phyloP scores from a whole-genome alignment of 2,113 vertebrate species.

The Ctenomys sociabilis region DNA sequence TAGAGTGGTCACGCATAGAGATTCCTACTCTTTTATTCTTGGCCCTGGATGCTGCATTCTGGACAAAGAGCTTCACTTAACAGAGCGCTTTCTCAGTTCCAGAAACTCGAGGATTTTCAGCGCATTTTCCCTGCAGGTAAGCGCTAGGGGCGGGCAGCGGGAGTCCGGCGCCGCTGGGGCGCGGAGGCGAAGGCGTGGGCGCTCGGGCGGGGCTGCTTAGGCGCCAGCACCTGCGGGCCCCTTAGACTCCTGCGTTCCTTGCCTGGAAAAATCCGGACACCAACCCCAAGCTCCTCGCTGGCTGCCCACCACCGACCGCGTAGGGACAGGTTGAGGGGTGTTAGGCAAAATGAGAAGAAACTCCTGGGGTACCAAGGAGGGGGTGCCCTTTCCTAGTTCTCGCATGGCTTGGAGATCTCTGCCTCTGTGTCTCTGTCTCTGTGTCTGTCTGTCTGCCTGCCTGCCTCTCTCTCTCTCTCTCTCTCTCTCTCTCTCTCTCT shows the following conservation, averaged over 20 bases:
- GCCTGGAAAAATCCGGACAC: background rate
- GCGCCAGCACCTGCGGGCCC: background rate
- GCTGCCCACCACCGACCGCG: background rate
- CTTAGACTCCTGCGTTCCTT: background rate
- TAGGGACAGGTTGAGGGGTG: rapidly evolving
- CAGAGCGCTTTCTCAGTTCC: background rate
- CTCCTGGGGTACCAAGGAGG: background rate
- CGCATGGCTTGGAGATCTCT: background rate
- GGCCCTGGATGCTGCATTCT: background rate
- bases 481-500: no score
- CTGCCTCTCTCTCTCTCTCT: no score
- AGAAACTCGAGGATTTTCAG: background rate
- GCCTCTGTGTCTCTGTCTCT: no score
- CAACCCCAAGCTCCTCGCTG: background rate
- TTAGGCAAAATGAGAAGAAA: background rate
- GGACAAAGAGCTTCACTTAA: background rate
- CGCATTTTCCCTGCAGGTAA: conserved; percentile 11
- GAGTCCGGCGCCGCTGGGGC: background rate
- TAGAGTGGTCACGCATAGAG: background rate
- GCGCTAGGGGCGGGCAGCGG: background rate
- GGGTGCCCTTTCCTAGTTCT: rapidly evolving
- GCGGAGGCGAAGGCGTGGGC: background rate
- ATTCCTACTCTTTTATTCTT: background rate
- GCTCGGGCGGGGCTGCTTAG: background rate
- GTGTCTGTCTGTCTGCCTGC: no score